A percentile compares a stretch with the other conserved stretches of the same genome.
Conservation (phyloP, 2,888 invertebrate genomes). For the Drosophila neotestacea region DNA sequence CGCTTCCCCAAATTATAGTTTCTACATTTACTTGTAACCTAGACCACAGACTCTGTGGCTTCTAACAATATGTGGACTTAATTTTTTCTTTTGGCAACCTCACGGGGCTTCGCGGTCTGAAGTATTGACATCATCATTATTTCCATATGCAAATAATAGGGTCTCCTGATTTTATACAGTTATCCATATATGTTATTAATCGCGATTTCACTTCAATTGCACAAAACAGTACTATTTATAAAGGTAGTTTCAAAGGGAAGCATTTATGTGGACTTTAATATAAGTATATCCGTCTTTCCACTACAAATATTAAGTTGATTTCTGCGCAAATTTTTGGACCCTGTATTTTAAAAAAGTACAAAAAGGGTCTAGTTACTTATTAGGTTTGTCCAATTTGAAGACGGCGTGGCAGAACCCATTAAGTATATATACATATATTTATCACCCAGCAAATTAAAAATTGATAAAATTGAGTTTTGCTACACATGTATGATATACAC, state of each 20-base stretch:
- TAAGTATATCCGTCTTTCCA: no score
- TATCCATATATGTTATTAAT: slow-evolving; percentile 60
- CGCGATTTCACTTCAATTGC: slow-evolving; percentile 44
- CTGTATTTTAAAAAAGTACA: no score
- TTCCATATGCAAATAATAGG: neutral
- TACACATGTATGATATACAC: no score
- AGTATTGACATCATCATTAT: neutral
- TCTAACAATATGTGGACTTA: neutral
- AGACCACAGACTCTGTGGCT: neutral
- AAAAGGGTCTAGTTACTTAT: no score
- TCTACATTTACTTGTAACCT: neutral
- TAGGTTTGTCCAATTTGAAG: no score
- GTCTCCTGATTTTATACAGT: slow-evolving; percentile 39
- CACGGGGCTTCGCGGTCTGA: neutral
- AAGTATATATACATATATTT: no score
- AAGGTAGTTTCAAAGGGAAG: neutral
- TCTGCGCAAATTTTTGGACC: no score
- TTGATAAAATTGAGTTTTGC: no score
- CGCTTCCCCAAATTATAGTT: neutral
- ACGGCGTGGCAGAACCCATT: no score
- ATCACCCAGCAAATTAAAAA: no score
- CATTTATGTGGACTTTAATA: no score
- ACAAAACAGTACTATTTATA: slow-evolving; percentile 39
- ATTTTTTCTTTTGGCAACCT: neutral
- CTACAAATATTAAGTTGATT: no score